Evolutionary conservation across 2,113 vertebrate species (phyloP).

Genomic region (Marmota flaviventris): DNA sequence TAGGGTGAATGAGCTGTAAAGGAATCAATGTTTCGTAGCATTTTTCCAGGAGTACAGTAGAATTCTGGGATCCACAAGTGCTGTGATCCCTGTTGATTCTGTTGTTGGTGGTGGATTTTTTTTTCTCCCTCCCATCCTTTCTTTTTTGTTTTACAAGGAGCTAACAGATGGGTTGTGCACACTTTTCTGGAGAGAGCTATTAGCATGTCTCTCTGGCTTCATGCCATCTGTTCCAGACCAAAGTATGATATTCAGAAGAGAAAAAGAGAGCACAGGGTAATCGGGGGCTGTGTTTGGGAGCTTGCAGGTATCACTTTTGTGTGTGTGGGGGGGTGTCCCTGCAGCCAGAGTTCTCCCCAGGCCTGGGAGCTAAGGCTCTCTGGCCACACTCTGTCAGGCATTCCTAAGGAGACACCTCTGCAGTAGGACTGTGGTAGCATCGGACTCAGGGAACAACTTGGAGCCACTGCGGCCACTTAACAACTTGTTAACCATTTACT

Average conservation of each 20-base stretch:
- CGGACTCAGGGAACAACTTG: background rate
- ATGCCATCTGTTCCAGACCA: conserved; percentile 78
- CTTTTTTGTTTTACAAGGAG: background rate
- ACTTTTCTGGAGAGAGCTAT: conserved; percentile 77
- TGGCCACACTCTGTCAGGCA: background rate
- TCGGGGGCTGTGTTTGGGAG: conserved; percentile 41
- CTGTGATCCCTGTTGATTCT: background rate
- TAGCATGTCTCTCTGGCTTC: conserved; percentile 77
- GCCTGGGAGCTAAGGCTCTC: background rate
- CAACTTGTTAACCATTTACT: conserved; percentile 51
- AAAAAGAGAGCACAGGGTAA: conserved; percentile 52
- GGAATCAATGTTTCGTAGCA: background rate
- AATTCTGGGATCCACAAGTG: background rate
- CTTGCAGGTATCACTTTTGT: background rate
- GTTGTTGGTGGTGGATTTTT: background rate
- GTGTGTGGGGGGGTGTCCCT: background rate
- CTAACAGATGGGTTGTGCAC: conserved; percentile 77
- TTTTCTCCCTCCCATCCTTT: background rate
- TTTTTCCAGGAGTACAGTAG: conserved; percentile 9
- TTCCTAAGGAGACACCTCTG: background rate
- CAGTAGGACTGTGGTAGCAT: background rate
- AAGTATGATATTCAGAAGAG: conserved; percentile 62
- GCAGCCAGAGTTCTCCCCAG: background rate
- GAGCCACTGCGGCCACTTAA: background rate
- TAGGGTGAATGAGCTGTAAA: background rate